Evolutionary conservation across 2,113 vertebrate genomes (phyloP).

Genomic region (Oreocharis arfaki): DNA sequence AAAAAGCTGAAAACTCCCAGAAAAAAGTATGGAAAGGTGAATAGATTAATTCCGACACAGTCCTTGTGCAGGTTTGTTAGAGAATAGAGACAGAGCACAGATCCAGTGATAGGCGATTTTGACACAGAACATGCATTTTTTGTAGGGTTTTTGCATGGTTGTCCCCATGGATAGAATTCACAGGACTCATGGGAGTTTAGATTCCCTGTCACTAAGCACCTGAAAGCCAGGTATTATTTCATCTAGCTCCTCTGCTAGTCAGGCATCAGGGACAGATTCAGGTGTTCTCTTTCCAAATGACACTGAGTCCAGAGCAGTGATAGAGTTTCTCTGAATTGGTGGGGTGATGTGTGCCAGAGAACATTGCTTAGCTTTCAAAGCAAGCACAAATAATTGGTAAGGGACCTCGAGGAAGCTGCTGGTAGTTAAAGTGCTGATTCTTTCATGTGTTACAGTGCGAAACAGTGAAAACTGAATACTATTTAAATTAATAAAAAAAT

Average conservation of each 20-base stretch:
- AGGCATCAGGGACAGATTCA: not conserved
- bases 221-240: not conserved
- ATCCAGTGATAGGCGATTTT: rapidly evolving
- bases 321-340: not conserved
- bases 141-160: not conserved
- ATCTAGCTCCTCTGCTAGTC: not conserved
- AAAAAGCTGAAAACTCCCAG: not conserved
- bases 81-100: not conserved
- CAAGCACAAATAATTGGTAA: not conserved
- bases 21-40: not conserved
- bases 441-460: not conserved
- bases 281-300: not conserved
- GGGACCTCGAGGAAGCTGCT: not conserved
- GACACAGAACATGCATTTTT: not conserved
- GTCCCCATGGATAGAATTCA: not conserved
- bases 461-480: conserved; percentile 27
- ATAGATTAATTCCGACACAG: not conserved
- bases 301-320: not conserved
- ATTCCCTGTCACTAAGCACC: not conserved
- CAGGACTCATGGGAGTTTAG: not conserved
- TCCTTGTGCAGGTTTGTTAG: not conserved
- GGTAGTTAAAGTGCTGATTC: not conserved
- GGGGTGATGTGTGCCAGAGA: not conserved
- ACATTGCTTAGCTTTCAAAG: not conserved
- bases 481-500: conserved; percentile 77